Evolutionary conservation across 2,113 vertebrate genomes (phyloP).

Genomic region (Euleptes europaea): DNA sequence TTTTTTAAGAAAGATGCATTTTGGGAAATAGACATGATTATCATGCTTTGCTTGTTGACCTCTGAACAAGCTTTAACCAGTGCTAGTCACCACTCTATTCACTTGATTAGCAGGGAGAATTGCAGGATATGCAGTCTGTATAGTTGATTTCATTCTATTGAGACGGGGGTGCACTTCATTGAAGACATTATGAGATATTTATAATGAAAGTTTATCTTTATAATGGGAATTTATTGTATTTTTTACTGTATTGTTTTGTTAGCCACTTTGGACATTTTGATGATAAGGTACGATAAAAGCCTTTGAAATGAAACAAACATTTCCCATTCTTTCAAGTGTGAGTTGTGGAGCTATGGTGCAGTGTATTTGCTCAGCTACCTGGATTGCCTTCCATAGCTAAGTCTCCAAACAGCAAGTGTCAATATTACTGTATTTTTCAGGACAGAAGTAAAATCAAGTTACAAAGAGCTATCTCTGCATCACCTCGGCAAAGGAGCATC

Average conservation of each 20-base stretch:
- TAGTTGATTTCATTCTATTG: not conserved
- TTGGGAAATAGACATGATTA: too few relatives aligned
- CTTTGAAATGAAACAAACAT: not conserved
- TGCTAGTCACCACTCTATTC: not conserved
- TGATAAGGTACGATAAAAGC: too few relatives aligned
- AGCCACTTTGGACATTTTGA: too few relatives aligned
- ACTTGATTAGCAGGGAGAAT: not conserved
- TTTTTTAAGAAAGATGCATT: too few relatives aligned
- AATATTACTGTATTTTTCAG: constrained; percentile 32
- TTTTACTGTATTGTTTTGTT: too few relatives aligned
- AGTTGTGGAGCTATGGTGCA: not conserved
- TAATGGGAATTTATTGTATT: too few relatives aligned
- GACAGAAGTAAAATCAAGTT: constrained; percentile 23
- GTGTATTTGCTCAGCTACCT: not conserved
- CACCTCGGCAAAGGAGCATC: constrained; percentile 38
- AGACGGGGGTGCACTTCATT: not conserved
- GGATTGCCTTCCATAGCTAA: not conserved
- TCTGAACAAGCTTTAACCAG: not conserved
- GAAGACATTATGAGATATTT: too few relatives aligned
- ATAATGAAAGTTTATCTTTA: too few relatives aligned
- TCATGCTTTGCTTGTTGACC: not conserved
- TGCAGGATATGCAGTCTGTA: not conserved
- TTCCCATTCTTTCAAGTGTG: not conserved
- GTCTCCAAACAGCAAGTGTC: not conserved
- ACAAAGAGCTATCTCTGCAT: constrained; percentile 42